phyloP scores from a whole-genome alignment of 2,113 vertebrate species.

The Psephotus haematonotus region DNA sequence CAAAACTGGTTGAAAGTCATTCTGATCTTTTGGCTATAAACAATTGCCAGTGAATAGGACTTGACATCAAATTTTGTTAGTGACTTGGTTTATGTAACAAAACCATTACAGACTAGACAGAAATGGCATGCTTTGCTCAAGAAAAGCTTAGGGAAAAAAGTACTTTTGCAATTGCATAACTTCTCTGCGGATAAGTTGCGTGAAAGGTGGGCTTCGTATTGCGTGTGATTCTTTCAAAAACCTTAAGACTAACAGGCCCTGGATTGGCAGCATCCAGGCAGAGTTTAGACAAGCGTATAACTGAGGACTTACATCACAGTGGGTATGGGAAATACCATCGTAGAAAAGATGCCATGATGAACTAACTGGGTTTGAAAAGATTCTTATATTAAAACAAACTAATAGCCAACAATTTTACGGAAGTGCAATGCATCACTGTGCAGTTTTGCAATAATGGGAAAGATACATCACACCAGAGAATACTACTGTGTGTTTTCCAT shows the following conservation, averaged over 20 bases:
- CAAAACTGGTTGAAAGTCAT: conserved; percentile 35
- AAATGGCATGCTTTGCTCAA: background rate
- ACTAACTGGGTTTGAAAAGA: background rate
- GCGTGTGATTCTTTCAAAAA: background rate
- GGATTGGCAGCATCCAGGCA: background rate
- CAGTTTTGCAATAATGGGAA: background rate
- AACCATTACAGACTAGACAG: background rate
- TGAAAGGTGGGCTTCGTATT: background rate
- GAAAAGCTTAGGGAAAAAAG: background rate
- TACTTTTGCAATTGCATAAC: background rate
- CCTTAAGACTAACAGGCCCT: background rate
- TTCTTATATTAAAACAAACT: background rate
- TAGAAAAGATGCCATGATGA: background rate
- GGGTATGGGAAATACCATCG: background rate
- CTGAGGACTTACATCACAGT: background rate
- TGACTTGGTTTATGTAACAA: background rate
- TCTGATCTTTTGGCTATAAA: conserved; percentile 34
- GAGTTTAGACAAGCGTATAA: background rate
- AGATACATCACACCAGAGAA: background rate
- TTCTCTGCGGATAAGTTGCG: background rate
- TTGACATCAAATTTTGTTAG: conserved; percentile 28
- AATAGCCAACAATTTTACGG: background rate
- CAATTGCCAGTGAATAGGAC: background rate
- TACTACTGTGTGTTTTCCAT: background rate
- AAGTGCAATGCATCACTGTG: background rate